Percentiles rank a stretch among this genome's conserved stretches.
phyloP scores from a whole-genome alignment of 2,797 vertebrate genomes.

The Myotis daubentonii region DNA sequence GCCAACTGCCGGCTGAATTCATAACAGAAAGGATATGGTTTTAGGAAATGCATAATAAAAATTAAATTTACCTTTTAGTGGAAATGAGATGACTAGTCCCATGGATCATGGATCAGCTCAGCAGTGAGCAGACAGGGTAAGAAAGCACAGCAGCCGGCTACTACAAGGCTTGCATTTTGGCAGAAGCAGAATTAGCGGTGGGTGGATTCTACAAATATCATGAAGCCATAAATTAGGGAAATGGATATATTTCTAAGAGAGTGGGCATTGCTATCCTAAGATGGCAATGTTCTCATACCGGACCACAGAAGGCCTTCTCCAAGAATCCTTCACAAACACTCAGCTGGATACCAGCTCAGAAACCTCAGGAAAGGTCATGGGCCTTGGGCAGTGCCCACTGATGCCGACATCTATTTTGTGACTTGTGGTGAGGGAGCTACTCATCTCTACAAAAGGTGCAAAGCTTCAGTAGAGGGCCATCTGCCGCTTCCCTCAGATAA shows the following conservation, averaged over 20 bases:
- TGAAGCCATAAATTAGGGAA: background rate
- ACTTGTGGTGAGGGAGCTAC: background rate
- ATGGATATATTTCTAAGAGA: slow-evolving; percentile 2
- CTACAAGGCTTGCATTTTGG: background rate
- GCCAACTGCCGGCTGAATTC: background rate
- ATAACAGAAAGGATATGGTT: background rate
- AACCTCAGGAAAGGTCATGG: background rate
- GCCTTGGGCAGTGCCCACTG: background rate
- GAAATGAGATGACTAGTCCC: background rate
- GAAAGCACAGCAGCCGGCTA: background rate
- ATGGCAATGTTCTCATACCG: background rate
- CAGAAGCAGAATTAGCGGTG: slow-evolving; percentile 21
- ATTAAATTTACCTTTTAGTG: background rate
- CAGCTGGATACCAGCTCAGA: background rate
- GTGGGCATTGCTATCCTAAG: background rate
- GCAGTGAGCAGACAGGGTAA: background rate
- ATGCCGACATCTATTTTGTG: background rate
- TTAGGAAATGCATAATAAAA: background rate
- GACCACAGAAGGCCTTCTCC: slow-evolving; percentile 16
- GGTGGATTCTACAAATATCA: background rate
- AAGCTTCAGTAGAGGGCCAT: background rate
- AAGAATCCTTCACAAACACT: background rate
- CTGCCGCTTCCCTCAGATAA: background rate
- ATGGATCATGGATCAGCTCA: background rate
- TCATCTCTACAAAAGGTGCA: background rate